Conservation (phyloP, 2,888 invertebrate species). For the Aphodius sticticus region DNA sequence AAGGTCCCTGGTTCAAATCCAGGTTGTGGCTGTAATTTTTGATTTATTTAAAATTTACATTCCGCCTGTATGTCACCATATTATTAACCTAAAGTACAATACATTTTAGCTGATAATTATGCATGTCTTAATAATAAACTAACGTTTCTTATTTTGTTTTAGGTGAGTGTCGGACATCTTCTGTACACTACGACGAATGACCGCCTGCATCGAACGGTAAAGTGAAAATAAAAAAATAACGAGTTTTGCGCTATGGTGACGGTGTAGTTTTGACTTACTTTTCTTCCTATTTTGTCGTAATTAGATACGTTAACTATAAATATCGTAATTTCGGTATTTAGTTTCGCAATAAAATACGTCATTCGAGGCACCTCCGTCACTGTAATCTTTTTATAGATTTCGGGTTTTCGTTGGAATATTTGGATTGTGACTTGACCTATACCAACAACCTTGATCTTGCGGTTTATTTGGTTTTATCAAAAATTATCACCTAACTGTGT, state of each 20-base stretch:
- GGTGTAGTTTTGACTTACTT: neutral
- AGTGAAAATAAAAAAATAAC: neutral
- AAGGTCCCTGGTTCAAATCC: too few species aligned
- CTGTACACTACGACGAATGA: neutral
- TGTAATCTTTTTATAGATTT: too few species aligned
- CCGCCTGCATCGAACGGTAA: neutral
- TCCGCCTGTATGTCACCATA: too few species aligned
- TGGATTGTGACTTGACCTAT: neutral
- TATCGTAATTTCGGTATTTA: too few species aligned
- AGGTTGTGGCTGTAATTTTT: too few species aligned
- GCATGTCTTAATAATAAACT: neutral
- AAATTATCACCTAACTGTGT: neutral
- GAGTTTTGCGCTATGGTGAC: too few species aligned
- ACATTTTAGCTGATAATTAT: too few species aligned
- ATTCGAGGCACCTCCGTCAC: too few species aligned
- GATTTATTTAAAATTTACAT: too few species aligned
- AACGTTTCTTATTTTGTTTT: neutral
- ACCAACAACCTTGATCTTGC: slow-evolving; percentile 4
- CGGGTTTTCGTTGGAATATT: neutral
- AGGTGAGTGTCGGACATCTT: neutral
- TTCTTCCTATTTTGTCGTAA: neutral
- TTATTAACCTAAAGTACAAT: too few species aligned
- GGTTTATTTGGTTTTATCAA: neutral
- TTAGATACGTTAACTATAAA: too few species aligned
- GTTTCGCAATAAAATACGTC: too few species aligned